phyloP scores from a whole-genome alignment of 35 echinoderm and acorn worm species.

The Ophioderma brevispina region DNA sequence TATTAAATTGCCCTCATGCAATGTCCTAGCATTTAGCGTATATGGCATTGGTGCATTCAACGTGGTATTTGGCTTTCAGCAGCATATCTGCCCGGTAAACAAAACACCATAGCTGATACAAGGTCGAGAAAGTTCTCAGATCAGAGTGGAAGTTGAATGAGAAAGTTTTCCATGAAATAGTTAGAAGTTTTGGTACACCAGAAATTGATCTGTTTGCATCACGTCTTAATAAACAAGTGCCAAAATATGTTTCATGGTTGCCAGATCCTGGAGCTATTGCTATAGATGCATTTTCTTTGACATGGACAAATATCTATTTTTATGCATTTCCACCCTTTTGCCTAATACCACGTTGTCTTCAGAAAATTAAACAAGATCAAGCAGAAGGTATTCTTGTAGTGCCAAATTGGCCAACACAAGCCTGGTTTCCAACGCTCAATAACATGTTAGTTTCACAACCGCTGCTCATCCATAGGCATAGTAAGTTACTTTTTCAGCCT shows the following conservation, averaged over 20 bases:
- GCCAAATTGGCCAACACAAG: constrained; percentile 46
- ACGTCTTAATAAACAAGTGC: constrained; percentile 23
- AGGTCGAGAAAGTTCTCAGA: constrained; percentile 38
- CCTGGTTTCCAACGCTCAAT: constrained; percentile 36
- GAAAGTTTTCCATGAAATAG: constrained; percentile 16
- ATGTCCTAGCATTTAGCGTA: constrained; percentile 12
- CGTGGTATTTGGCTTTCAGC: constrained; percentile 32
- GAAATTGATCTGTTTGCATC: constrained; percentile 62
- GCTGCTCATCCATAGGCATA: not conserved
- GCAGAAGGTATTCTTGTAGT: constrained; percentile 22
- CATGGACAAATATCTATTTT: not conserved
- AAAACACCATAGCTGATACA: constrained; percentile 41
- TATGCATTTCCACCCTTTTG: constrained; percentile 66
- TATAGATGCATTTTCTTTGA: constrained; percentile 32
- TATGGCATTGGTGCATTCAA: constrained; percentile 50
- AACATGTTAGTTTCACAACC: constrained; percentile 6
- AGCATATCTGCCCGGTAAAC: constrained; percentile 34
- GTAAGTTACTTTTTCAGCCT: constrained; percentile 4
- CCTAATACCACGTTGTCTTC: constrained; percentile 2
- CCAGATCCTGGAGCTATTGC: constrained; percentile 26
- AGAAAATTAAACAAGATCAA: constrained; percentile 34
- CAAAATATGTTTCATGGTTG: constrained; percentile 25
- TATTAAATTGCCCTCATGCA: constrained; percentile 15
- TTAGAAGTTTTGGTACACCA: not conserved
- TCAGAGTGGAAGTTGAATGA: constrained; percentile 58